These are phyloP conservation scores for Prolemur simus DNA, from an alignment of 2,113 vertebrate genomes.

Conservation along the genomic window DNA sequence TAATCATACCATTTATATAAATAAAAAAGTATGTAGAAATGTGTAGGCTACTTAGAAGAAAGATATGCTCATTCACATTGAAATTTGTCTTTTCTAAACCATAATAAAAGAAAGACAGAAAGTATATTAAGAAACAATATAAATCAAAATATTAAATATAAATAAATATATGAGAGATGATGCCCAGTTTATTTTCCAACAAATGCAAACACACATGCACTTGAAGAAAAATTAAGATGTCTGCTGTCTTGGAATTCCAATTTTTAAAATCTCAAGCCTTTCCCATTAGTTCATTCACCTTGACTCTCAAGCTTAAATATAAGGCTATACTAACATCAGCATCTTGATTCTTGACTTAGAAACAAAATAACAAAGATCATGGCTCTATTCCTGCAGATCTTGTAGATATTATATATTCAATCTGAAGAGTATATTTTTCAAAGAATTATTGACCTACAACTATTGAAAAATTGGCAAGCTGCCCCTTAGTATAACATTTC, in stretches of 20 bases:
- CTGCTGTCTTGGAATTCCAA: not conserved
- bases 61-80: not conserved
- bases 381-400: not conserved
- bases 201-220: not conserved
- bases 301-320: not conserved
- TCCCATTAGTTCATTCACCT: not conserved
- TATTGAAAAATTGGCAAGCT: not conserved
- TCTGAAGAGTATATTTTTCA: not conserved
- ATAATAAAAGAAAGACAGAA: not conserved
- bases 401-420: not conserved
- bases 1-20: not conserved
- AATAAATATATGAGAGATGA: not conserved
- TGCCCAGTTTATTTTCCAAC: not conserved
- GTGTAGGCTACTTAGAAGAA: not conserved
- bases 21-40: slow-evolving; percentile 11
- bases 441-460: not conserved
- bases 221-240: not conserved
- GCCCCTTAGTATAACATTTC: not conserved
- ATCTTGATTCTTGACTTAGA: not conserved
- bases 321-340: not conserved
- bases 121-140: not conserved
- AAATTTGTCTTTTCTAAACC: not conserved
- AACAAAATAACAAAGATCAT: not conserved
- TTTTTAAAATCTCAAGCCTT: slow-evolving; percentile 2
- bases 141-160: not conserved